Percentiles rank a stretch among this genome's conserved stretches.
Conservation (phyloP, 2,113 vertebrate genomes). For the Myodes glareolus region DNA sequence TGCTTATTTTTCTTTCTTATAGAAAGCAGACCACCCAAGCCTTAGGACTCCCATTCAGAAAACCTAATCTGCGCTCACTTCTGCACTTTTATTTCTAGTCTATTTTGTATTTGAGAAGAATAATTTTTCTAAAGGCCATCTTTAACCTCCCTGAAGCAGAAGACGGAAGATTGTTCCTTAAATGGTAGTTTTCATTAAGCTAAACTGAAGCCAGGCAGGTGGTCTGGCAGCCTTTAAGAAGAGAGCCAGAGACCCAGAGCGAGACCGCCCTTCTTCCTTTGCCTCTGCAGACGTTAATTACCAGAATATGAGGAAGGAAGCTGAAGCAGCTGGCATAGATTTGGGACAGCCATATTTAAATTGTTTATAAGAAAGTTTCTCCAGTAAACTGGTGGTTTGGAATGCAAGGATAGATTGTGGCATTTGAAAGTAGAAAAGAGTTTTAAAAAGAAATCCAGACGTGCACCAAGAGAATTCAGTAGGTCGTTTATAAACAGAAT, state of each 20-base stretch:
- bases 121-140: neutral
- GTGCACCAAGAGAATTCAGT: neutral
- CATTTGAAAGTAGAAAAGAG: slow-evolving; percentile 17
- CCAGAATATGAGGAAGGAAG: neutral
- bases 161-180: neutral
- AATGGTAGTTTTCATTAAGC: slow-evolving; percentile 33
- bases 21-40: neutral
- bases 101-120: slow-evolving; percentile 13
- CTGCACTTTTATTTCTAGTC: neutral
- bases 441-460: neutral
- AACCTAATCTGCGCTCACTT: neutral
- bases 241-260: neutral
- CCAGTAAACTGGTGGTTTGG: slow-evolving; percentile 36
- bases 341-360: slow-evolving; percentile 63
- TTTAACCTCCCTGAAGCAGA: neutral
- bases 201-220: neutral
- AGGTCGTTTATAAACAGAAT: neutral
- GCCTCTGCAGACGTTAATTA: slow-evolving; percentile 40
- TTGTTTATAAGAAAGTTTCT: slow-evolving; percentile 60
- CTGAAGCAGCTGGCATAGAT: slow-evolving; percentile 1
- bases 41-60: neutral
- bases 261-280: neutral
- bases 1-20: neutral
- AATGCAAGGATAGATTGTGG: slow-evolving; percentile 35
- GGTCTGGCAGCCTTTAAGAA: neutral